Evolutionary conservation across 1,140 invertebrate species (phyloP), one percentile per base, ranked within the genome.

Genomic region (Drosophila bipectinata): DNA sequence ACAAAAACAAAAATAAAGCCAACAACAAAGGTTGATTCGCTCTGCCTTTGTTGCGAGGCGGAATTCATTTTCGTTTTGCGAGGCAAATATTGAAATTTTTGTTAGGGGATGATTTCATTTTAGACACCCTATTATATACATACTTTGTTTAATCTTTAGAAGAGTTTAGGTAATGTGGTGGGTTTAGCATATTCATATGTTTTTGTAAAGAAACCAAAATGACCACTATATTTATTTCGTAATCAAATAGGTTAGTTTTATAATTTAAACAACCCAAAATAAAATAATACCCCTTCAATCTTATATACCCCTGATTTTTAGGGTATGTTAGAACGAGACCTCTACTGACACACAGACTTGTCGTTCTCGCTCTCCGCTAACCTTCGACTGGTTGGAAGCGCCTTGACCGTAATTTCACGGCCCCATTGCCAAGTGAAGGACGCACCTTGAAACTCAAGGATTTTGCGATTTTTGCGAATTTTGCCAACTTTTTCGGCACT

Each of bases 361-460:
- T 21, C 30, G 69, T 63, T 87, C 60, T 72, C 76, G 67, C 77
- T 76, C 71, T 61, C 64, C 66, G 62, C 39, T 66, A 71, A 78
- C 73, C 73, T 78, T 77, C 67, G 61, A 48, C 32, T 44, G 44
- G 44, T 7, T 47, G 18, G 18, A 18, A 47, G 44, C 64, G 74
- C 88, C 88, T 90, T 90, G 88, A 90, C 88, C 88, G 77, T 74
- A 88, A 76, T 88, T 79, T 83, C 51, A 62, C 69, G 77, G 82
- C 66, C 78, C 59, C 74, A 77, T 76, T 77, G 72, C 78, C 68
- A 79, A 90, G 69, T 85, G 88, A 90, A 88, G 80, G 83, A 88
- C 78, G 72, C 75, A 90, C 88, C 88, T 84, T 90, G 88, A 90
- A 73, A 88, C 67, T 79, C 83, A 87, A 88, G 83, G 83, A 87